A percentile compares a stretch with the other conserved stretches of the same genome.
Conservation (phyloP, 2,888 invertebrate genomes). For the Tinea trinotella region DNA sequence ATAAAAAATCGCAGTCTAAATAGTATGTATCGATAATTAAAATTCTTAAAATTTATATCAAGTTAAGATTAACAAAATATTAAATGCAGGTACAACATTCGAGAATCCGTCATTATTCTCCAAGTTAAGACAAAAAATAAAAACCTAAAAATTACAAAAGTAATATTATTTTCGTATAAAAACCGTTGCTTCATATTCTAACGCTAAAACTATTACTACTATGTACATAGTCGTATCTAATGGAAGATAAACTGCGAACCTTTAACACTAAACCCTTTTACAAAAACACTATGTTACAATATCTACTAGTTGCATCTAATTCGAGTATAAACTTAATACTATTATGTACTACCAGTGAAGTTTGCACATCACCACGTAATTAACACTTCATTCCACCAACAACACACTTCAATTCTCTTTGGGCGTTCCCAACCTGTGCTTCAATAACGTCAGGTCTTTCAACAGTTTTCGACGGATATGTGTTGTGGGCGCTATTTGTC, state of each 20-base stretch:
- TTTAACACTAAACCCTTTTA: slow-evolving; percentile 63
- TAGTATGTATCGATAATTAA: slow-evolving; percentile 26
- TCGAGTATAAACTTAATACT: slow-evolving; percentile 68
- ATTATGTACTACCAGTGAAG: slow-evolving; percentile 22
- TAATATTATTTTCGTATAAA: slow-evolving; percentile 41
- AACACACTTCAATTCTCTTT: no score
- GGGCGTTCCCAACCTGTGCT: no score
- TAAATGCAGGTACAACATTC: slow-evolving; percentile 74
- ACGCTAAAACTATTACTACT: slow-evolving; percentile 37
- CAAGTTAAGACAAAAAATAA: slow-evolving; percentile 55
- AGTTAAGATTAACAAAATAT: slow-evolving; percentile 58
- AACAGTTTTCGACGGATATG: no score
- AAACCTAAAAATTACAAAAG: slow-evolving; percentile 65
- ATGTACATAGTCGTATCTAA: slow-evolving; percentile 52
- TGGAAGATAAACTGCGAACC: slow-evolving; percentile 72
- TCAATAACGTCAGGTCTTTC: no score
- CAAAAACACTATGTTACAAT: slow-evolving; percentile 61
- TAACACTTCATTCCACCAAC: no score
- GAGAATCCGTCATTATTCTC: slow-evolving; percentile 66
- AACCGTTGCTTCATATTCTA: slow-evolving; percentile 51
- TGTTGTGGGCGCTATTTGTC: no score
- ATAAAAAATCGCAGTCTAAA: slow-evolving; percentile 48
- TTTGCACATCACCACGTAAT: not conserved
- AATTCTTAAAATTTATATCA: slow-evolving; percentile 67
- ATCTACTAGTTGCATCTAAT: slow-evolving; percentile 70